Conservation (phyloP, 1,140 invertebrate species). For the Xylocopa sonorina region DNA sequence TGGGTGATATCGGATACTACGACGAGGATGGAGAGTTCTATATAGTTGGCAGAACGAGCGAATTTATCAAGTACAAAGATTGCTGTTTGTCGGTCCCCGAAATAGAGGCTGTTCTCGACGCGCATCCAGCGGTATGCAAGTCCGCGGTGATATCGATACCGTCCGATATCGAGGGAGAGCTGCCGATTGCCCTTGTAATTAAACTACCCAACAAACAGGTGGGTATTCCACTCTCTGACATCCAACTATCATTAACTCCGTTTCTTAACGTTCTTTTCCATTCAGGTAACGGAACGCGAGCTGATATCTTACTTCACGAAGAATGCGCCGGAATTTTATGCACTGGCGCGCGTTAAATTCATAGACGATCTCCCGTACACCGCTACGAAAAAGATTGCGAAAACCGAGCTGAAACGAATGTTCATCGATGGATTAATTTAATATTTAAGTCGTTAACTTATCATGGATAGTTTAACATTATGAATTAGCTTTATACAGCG, state of each 20-base stretch:
- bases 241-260: too few species aligned
- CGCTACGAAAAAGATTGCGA: slow-evolving; percentile 16
- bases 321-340: slow-evolving; percentile 24
- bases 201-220: slow-evolving; percentile 67
- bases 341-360: slow-evolving; percentile 22
- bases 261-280: not conserved
- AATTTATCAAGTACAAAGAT: slow-evolving; percentile 80
- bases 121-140: slow-evolving; percentile 85
- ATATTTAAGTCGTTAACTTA: too few species aligned
- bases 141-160: slow-evolving; percentile 86
- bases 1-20: slow-evolving; percentile 76
- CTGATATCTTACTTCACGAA: slow-evolving; percentile 18
- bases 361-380: slow-evolving; percentile 2
- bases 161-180: slow-evolving; percentile 83
- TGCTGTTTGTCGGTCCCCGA: slow-evolving; percentile 32
- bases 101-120: slow-evolving; percentile 85
- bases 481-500: too few species aligned
- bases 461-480: too few species aligned
- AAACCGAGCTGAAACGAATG: not conserved
- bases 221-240: too few species aligned
- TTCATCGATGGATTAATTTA: not conserved
- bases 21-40: slow-evolving; percentile 78
- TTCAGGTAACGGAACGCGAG: slow-evolving; percentile 9
- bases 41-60: slow-evolving; percentile 82
- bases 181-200: slow-evolving; percentile 84